Base-by-base conservation (phyloP, 2,113 vertebrate species). In the Leptobrachium leishanense region DNA sequence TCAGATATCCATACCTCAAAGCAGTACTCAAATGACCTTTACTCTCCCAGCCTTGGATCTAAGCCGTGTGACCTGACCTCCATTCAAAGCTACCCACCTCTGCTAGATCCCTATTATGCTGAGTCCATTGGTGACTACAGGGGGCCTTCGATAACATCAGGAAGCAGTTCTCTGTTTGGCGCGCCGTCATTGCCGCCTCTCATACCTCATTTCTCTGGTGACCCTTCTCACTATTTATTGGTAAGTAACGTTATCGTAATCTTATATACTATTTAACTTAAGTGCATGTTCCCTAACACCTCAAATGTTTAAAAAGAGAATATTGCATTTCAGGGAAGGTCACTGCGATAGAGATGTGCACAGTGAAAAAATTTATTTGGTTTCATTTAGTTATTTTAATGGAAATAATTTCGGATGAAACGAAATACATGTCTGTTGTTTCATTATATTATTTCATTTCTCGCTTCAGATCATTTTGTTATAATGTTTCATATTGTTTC, bases 61-160 rank as follows among this genome's bases (percentile, higher is more conserved):
- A 99, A 96, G 79, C 77, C 95, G 50, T 95, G 93, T 0, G 95
- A 98, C 1, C 66, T 93, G 2, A 83, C 94, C 0, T 43, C 85
- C 0, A 82, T 91, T 44, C 90, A 86, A 77, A 88, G 92, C 66
- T 96, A 94, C 86, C 80, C 92, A 0, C 86, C 92, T 0, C 88
- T 95, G 9, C 93, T 96, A 40, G 97, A 99, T 72, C 86, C 92
- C n/a, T 95, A 92, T 79, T 91, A 95, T 83, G 74, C 89, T 0
- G 96, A 98, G 77, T 90, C 94, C 13, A 92, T 92, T 0, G 92
- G 91, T 3, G 96, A 98, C 50, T 95, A 92, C 81, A 93, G 91
- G 0, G 84, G 89, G 4, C 39, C 92, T 0, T 75, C 92, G 2
- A 91, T 95, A 69, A 67, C 93, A 41, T 87, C 81, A 1, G 69